These are phyloP conservation scores for Volucella inanis DNA, from an alignment of 2,888 invertebrate genomes.

Conservation along the genomic window DNA sequence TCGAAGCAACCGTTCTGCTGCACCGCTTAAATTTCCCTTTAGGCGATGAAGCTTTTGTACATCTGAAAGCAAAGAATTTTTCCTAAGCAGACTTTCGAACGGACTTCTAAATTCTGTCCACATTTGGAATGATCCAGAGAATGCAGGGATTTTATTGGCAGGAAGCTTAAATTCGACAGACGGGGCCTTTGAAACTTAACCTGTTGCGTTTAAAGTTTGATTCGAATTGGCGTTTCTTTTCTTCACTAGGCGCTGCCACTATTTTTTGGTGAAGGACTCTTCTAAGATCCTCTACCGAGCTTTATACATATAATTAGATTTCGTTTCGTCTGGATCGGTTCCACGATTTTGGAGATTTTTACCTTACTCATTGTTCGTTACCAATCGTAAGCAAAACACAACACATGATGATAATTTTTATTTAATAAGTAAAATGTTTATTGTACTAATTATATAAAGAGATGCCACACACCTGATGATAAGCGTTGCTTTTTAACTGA, in stretches of 20 bases:
- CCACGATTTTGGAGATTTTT: too few relatives aligned
- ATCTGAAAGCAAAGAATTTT: constrained; percentile 17
- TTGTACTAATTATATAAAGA: too few relatives aligned
- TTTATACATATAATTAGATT: too few relatives aligned
- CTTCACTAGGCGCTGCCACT: background rate
- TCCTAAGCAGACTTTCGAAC: constrained; percentile 10
- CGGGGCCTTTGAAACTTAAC: background rate
- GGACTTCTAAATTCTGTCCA: constrained; percentile 11
- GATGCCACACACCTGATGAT: too few relatives aligned
- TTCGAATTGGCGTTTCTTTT: background rate
- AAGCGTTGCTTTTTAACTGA: too few relatives aligned
- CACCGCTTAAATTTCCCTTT: constrained; percentile 8
- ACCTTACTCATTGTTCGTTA: too few relatives aligned
- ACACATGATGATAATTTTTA: too few relatives aligned
- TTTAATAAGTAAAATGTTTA: too few relatives aligned
- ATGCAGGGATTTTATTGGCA: constrained; percentile 14
- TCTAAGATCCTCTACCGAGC: too few relatives aligned
- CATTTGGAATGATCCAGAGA: constrained; percentile 4
- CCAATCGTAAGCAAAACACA: too few relatives aligned
- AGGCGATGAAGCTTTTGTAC: constrained; percentile 8
- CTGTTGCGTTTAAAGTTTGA: background rate
- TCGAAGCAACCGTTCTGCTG: constrained; percentile 7
- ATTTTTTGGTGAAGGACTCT: background rate
- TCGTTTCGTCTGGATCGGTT: too few relatives aligned
- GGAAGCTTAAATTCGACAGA: constrained; percentile 19